Evolutionary conservation across 2,888 invertebrate species (phyloP), one percentile per base, ranked within the genome.

Genomic region (Drosophila conformis): DNA sequence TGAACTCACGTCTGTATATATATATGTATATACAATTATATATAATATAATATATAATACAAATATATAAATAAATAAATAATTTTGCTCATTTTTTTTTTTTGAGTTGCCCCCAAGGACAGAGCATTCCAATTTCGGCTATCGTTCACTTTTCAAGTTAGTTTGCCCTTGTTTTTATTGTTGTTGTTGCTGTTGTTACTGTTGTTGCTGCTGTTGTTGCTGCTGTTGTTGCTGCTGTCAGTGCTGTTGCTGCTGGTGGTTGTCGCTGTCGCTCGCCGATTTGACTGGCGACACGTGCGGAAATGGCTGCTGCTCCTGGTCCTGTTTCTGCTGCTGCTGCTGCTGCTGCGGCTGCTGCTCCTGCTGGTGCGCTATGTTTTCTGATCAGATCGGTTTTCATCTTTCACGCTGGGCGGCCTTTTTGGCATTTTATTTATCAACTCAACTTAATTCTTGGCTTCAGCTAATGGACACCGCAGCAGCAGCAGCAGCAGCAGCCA

Each of bases 401-500:
- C 82, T 69, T 81, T 83, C 82, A 87, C 80, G 80, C 80, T 76
- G 86, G 58, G 66, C 70, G 80, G 86, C 71, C 79, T 76, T 75
- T 85, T 82, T 70, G 68, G 27, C 76, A 78, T 78, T 84, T 82
- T 83, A 78, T 89, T 87, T 87, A 85, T 83, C 80, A 89, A 87
- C 80, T 85, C 80, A 89, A 87, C 78, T 83, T 89, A 87, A 87
- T 89, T 89, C 83, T 78, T 75, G 82, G 79, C 84, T 89, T 83
- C 65, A 58, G 87, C 90, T 88, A 86, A 83, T 86, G 87, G 89
- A 86, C 69, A 71, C 27, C 56, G 15, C 27, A 27, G 18, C 53
- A 36, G 29, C 40, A 40, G 6, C 36, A 15, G 35, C 36, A 42
- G 42, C n/a, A 11, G n/a, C 42, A 21, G 46, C 46, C 15, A 5